Evolutionary conservation across 53 echinoderm and acorn worm genomes (phyloP), one percentile per base, ranked within the genome.

Genomic region (Hippasteria phrygiana): DNA sequence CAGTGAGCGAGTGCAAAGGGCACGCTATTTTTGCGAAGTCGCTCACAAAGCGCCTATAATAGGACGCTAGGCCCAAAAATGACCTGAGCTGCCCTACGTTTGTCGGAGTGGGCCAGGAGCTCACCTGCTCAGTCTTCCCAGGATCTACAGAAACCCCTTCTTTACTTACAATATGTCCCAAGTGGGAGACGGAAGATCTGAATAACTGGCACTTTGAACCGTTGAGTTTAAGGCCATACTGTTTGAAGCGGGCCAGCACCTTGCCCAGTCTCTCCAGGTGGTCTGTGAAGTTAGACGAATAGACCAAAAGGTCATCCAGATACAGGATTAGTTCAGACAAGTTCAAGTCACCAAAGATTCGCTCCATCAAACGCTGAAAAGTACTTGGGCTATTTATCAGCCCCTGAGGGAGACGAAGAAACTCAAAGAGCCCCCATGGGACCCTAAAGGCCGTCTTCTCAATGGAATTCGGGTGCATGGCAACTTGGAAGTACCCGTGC

Each of bases 381-480:
- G 93, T 93, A 53, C 90, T 87, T 5, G 93, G 89, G 67, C 89
- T 93, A 50, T 92, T 92, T 26, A 83, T 73, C 55, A 92, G 62
- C 10, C 93, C 93, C 71, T 93, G 93, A 2, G 93, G 93, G 84
- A 93, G 77, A 43, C 93, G 66, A 4, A 70, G 40, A 39, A 93
- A 93, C 45, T 93, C 90, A 65, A 47, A 93, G n/a, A 93, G 71
- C 16, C 93, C 93, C 93, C 93, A 93, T 7, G 93, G 90, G 11
- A 93, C 93, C 50, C 93, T 47, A 34, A 93, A 93, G 1, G 93
- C 93, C 13, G 93, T 93, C 80, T 87, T 90, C 18, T 63, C 76
- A 34, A 93, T 87, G 6, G 93, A 90, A 1, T 71, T 35, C 7
- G 42, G 27, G n/a, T 65, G 67, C 10, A 80, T 54, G 7, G 43